Evolutionary conservation across 2,797 vertebrate genomes (phyloP), one percentile per base, ranked within the genome.

Genomic region (Pitangus sulphuratus): DNA sequence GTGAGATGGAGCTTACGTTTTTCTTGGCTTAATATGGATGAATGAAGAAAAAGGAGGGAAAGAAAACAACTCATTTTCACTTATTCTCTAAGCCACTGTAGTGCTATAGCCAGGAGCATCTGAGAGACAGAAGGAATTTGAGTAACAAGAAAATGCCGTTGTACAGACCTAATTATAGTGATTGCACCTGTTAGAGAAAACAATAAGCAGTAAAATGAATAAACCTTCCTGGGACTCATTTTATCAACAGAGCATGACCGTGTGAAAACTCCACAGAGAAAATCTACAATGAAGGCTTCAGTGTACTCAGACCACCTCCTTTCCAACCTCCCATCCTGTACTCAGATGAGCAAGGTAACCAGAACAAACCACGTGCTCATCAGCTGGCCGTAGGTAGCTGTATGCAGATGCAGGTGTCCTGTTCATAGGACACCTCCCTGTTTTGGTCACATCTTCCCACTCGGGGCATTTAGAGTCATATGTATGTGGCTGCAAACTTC

Each of bases 131-230:
- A 92, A 93, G 58, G 93, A 96, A 95, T 93, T 57, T 3, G 11
- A 91, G 74, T 84, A 94, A 96, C 80, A 87, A 84, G 91, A 93
- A 91, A 95, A 88, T 58, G 62, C 92, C 2, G 0, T 90, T 96
- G 90, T 96, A 93, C 84, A 96, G 90, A 95, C 89, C 87, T 93
- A 95, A 96, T 97, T 96, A 90, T 91, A 79, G 91, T 39, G 66
- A 94, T 96, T 65, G 7, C 89, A 96, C 96, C 95, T 96, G 91
- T 90, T 95, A 84, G 95, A 96, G 94, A 56, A 94, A 96, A 96
- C 96, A 96, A 96, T 96, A 95, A 95, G 89, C 89, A 95, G 77
- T 90, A 91, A 95, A 97, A 96, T 82, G 89, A 96, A 95, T 95
- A 96, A 96, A 95, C 80, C 91, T 97, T 96, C 74, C 87, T 44